phyloP scores from a whole-genome alignment of 2,888 invertebrate species.

The Pachydiplax longipennis region DNA sequence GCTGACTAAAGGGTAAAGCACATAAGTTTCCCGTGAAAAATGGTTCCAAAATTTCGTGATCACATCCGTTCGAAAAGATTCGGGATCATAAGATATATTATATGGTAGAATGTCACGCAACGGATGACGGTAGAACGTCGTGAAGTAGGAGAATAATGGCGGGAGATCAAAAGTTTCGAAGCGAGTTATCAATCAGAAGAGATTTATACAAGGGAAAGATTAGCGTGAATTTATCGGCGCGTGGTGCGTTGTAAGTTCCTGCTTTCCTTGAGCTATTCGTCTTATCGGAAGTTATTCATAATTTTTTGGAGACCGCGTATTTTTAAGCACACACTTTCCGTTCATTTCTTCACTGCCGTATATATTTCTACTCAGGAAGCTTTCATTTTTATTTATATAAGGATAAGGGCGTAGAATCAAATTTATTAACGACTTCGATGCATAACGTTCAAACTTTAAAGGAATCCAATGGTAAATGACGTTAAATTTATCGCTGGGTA shows the following conservation, averaged over 20 bases:
- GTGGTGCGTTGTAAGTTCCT: background rate
- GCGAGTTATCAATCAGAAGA: background rate
- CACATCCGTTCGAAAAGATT: background rate
- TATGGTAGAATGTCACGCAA: background rate
- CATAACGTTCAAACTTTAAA: too few relatives aligned
- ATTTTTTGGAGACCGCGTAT: too few relatives aligned
- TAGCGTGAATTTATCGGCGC: background rate
- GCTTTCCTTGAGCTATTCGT: too few relatives aligned
- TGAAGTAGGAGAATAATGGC: background rate
- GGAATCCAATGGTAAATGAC: too few relatives aligned
- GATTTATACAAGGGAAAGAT: background rate
- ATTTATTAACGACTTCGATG: too few relatives aligned
- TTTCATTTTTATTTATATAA: too few relatives aligned
- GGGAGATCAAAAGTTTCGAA: background rate
- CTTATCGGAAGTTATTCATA: too few relatives aligned
- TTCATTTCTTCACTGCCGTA: too few relatives aligned
- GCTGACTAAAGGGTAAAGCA: background rate
- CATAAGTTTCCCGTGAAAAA: background rate
- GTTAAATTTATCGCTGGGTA: too few relatives aligned
- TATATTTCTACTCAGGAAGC: too few relatives aligned
- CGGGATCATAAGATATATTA: background rate
- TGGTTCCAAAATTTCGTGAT: background rate
- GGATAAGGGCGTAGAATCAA: too few relatives aligned
- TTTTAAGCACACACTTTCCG: too few relatives aligned
- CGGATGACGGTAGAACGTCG: background rate